phyloP scores from a whole-genome alignment of 2,888 invertebrate species.

The Ophraella communa region DNA sequence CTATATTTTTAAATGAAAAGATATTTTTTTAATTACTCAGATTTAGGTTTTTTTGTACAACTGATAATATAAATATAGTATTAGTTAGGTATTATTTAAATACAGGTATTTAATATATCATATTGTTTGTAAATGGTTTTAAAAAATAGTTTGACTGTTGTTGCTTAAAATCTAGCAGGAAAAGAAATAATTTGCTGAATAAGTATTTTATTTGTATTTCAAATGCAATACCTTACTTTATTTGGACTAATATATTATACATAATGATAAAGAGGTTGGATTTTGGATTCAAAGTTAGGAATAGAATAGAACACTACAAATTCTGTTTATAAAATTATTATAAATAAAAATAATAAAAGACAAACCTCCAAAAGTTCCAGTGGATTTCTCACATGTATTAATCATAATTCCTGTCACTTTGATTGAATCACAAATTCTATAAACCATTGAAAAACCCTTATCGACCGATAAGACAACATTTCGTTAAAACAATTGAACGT shows the following conservation, averaged over 20 bases:
- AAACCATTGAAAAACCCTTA: conserved; percentile 13
- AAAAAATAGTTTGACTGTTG: too few species aligned
- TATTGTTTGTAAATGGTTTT: too few species aligned
- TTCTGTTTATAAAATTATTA: not conserved
- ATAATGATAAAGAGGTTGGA: too few species aligned
- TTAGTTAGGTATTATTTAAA: too few species aligned
- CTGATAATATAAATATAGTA: too few species aligned
- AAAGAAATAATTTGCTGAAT: not conserved
- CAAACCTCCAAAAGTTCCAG: conserved; percentile 19
- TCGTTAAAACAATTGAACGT: conserved; percentile 17
- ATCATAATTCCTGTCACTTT: conserved; percentile 11
- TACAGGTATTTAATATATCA: too few species aligned
- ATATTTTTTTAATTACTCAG: too few species aligned
- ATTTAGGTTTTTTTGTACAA: too few species aligned
- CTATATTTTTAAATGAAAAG: too few species aligned
- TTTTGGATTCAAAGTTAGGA: too few species aligned
- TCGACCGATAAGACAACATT: conserved; percentile 14
- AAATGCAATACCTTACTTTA: not conserved
- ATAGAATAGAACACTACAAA: too few species aligned
- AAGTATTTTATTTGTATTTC: not conserved
- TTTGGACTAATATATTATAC: too few species aligned
- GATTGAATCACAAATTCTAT: not conserved
- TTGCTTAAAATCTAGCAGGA: not conserved
- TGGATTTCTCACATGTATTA: not conserved
- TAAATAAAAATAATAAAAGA: not conserved